Evolutionary conservation across 1,140 invertebrate species (phyloP).

Genomic region (Drosophila virilis): DNA sequence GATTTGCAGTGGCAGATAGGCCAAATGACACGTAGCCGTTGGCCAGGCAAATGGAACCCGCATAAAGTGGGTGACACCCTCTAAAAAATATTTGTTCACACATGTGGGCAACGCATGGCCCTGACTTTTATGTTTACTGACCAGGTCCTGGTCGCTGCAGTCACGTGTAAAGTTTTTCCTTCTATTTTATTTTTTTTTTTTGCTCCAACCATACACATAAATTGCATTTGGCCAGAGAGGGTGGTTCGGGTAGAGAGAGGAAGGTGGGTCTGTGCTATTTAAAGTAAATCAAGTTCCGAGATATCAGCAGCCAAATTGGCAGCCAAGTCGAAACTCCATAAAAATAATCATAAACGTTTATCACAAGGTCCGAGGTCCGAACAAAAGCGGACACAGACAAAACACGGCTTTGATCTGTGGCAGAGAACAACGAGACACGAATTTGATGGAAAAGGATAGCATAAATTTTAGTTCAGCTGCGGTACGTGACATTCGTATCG

Average conservation of each 20-base stretch:
- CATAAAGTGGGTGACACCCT: slow-evolving; percentile 68
- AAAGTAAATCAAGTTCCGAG: slow-evolving; percentile 75
- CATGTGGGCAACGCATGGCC: slow-evolving; percentile 51
- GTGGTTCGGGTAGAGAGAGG: neutral
- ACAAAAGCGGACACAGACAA: slow-evolving; percentile 19
- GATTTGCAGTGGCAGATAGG: slow-evolving; percentile 73
- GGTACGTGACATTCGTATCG: slow-evolving; percentile 58
- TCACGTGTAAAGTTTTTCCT: slow-evolving; percentile 64
- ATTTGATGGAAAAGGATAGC: slow-evolving; percentile 74
- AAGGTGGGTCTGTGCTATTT: slow-evolving; percentile 52
- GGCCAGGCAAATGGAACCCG: slow-evolving; percentile 50
- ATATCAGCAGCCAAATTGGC: slow-evolving; percentile 75
- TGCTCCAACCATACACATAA: slow-evolving; percentile 56
- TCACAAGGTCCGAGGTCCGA: slow-evolving; percentile 58
- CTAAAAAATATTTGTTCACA: slow-evolving; percentile 82
- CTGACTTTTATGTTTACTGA: slow-evolving; percentile 36
- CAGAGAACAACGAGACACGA: slow-evolving; percentile 9
- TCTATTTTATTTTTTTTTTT: slow-evolving; percentile 12
- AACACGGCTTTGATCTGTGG: slow-evolving; percentile 7
- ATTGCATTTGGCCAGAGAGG: slow-evolving; percentile 59
- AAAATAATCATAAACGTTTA: slow-evolving; percentile 82
- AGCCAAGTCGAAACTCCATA: slow-evolving; percentile 68
- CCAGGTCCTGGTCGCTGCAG: slow-evolving; percentile 56
- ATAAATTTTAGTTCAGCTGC: slow-evolving; percentile 41
- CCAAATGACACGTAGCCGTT: slow-evolving; percentile 76